Evolutionary conservation across 2,113 vertebrate species (phyloP).

Genomic region (Pseudopodoces humilis): DNA sequence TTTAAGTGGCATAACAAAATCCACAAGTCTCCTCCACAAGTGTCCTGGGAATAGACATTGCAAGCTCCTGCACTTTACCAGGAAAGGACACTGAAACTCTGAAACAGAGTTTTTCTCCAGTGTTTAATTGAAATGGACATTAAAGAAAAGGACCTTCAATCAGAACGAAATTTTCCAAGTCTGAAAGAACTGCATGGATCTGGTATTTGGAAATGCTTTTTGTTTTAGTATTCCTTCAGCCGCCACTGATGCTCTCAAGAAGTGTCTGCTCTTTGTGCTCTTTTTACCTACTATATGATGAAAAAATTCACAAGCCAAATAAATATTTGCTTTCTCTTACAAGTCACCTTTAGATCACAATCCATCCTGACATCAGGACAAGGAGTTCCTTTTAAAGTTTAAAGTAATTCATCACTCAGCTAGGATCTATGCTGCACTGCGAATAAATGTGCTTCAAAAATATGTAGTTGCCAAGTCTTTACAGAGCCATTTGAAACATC

Average conservation of each 20-base stretch:
- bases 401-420: conserved; percentile 21
- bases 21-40: neutral
- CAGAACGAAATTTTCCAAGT: neutral
- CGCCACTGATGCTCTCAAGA: neutral
- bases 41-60: neutral
- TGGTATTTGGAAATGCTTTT: neutral
- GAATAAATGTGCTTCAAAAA: conserved; percentile 30
- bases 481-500: neutral
- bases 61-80: neutral
- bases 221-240: neutral
- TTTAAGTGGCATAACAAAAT: neutral
- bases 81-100: neutral
- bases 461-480: neutral
- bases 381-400: conserved; percentile 21
- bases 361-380: neutral
- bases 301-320: conserved; percentile 5
- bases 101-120: neutral
- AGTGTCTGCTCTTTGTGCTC: neutral
- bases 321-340: conserved; percentile 20
- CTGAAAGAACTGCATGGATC: neutral
- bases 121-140: neutral
- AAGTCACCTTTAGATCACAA: conserved; percentile 41
- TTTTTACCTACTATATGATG: neutral
- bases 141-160: neutral
- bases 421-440: neutral